Base-by-base conservation (phyloP, 2,888 invertebrate species). In the Auanema freiburgensis region DNA sequence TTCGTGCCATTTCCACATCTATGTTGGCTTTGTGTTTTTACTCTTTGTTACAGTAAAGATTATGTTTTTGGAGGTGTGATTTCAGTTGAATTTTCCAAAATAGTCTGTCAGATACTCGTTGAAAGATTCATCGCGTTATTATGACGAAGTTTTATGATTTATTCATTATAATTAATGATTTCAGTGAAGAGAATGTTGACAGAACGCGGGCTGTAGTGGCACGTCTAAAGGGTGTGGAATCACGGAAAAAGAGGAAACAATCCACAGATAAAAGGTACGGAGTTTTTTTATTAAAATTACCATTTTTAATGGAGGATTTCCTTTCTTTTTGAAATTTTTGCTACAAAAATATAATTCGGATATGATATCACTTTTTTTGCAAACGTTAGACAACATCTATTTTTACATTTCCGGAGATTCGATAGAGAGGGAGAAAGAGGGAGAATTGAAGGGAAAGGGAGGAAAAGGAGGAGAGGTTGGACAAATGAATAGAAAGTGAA, bases 161-260 rank as follows among this genome's bases (percentile, higher is more conserved):
- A 18, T 21, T 46, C 10, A 46, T 46, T 46, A 18, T 46, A 2
- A 46, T 24, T 14, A 42, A 33, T 33, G 12, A 33, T 62, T 67
- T 60, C 65, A 67, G 67, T 50, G 64, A 65, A 33, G 67, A 65
- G 41, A 67, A 65, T 55, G 65, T 61, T 52, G 67, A 67, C 41
- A 60, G 65, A 24, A 58, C 67, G 23, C 64, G 63, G 40, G 57
- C 65, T 16, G 64, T 67, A 21, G 67, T 67, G 25, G 64, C 67
- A 23, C 61, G 67, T 51, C 58, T 67, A 18, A 64, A 63, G 40
- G 56, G 61, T 56, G 61, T 56, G 1, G 44, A 52, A 50, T 43
- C 40, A 42, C 49, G 49, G 56, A 51, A 55, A 40, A 41, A 16
- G 16, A 46, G 21, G 46, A 46, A 21, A 46, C 16, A 18, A 18